Percentiles rank a stretch among this genome's conserved stretches.
Evolutionary conservation across 2,113 vertebrate genomes (phyloP).

Genomic region (Gadus chalcogrammus): DNA sequence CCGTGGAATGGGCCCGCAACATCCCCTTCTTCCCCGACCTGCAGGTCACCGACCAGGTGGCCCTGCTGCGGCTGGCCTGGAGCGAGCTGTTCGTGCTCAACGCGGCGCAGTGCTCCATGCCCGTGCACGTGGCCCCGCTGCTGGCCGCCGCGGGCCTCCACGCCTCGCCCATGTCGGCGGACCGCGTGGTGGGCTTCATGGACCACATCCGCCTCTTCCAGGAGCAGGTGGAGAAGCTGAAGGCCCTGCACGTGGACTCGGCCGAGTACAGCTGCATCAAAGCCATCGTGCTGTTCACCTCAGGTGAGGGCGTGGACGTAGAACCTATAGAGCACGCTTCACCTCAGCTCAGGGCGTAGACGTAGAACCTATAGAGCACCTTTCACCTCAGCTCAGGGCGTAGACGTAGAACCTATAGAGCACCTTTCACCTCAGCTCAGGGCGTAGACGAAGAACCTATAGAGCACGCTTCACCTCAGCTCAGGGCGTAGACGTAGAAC

Average conservation of each 20-base stretch:
- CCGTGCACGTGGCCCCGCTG: conserved; percentile 91
- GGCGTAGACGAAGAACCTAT: too few relatives aligned
- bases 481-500: too few relatives aligned
- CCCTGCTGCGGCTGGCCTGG: conserved; percentile 94
- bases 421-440: too few relatives aligned
- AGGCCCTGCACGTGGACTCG: conserved; percentile 94
- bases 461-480: too few relatives aligned
- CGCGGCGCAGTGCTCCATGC: conserved; percentile 96
- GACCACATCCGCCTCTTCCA: conserved; percentile 99
- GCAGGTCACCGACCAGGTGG: conserved; percentile 97
- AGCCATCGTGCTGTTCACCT: conserved; percentile 96
- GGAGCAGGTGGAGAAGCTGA: conserved; percentile 98
- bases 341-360: too few relatives aligned
- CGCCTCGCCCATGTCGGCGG: conserved; percentile 94
- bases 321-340: too few relatives aligned
- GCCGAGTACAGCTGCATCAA: conserved; percentile 98
- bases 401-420: too few relatives aligned
- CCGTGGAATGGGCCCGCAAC: conserved; percentile 97
- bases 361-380: too few relatives aligned
- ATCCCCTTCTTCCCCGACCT: conserved; percentile 98
- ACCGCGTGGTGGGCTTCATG: conserved; percentile 98
- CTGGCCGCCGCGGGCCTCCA: conserved; percentile 94
- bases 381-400: too few relatives aligned
- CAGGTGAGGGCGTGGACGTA: conserved; percentile 76
- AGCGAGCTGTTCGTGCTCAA: conserved; percentile 98